Evolutionary conservation across 1,140 invertebrate genomes (phyloP), one percentile per base, ranked within the genome.

Genomic region (Hylaeus volcanicus): DNA sequence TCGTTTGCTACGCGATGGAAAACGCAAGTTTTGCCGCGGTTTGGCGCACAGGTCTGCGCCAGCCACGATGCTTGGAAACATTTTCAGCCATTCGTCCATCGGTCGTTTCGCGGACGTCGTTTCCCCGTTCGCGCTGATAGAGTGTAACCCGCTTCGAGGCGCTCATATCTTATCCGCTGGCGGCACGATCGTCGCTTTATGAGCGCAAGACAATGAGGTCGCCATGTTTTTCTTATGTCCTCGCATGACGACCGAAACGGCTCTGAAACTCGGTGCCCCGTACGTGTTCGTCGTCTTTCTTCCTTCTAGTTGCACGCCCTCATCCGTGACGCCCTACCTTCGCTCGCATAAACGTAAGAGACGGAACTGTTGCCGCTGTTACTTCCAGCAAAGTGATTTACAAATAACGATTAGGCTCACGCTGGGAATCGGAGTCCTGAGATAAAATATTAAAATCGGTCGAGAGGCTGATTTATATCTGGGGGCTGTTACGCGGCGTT

Each of bases 301-400:
- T 89, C 86, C 86, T 89, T 89, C 85, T 84, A 84, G 78, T 77
- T 63, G 80, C 64, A 86, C 68, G 81, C 86, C 88, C 89, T 91
- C 91, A 91, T 90, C 92, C 92, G 88, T 92, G 90, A 93, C 92
- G 91, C 92, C 92, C 92, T 93, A 92, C 92, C 92, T 92, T 92
- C 85, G 86, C 87, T 90, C 89, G 86, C 87, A 90, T 88, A 91
- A 84, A 89, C 85, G 81, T 84, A 88, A 90, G 85, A 82, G 43
- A 70, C 14, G 74, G 78, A 88, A 90, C 84, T 87, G 82, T 53
- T 51, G 53, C 68, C 72, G 48, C 84, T 61, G 66, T 76, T 79
- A 63, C 66, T 53, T 66, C 56, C 58, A 75, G 53, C 51, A 55
- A 63, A 74, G 11, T 76, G 82, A 87, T 87, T 86, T 86, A 77